phyloP scores from a whole-genome alignment of 2,113 vertebrate species.

The Gorsachius goisagi region DNA sequence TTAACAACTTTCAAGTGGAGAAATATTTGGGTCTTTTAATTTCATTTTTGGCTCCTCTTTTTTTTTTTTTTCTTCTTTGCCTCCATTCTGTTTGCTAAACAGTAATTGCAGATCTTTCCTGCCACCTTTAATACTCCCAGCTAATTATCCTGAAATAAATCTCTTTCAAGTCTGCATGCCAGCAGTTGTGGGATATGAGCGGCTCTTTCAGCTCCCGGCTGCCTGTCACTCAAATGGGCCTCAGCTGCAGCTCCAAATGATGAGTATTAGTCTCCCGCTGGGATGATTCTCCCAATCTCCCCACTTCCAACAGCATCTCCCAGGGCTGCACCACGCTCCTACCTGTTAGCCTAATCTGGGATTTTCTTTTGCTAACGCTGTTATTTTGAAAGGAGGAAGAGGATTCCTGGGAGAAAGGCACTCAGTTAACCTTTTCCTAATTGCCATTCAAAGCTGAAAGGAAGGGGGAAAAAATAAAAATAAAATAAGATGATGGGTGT shows the following conservation, averaged over 20 bases:
- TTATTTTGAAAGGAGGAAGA: slow-evolving; percentile 86
- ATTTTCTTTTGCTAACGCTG: slow-evolving; percentile 88
- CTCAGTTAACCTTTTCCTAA: slow-evolving; percentile 81
- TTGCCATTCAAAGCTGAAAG: slow-evolving; percentile 78
- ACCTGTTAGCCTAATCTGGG: slow-evolving; percentile 90
- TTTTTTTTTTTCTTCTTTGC: background rate
- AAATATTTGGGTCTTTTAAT: slow-evolving; percentile 66
- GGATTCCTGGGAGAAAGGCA: slow-evolving; percentile 83
- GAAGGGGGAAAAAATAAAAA: background rate
- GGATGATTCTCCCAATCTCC: slow-evolving; percentile 85
- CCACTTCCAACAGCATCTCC: slow-evolving; percentile 85
- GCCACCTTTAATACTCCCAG: slow-evolving; percentile 86
- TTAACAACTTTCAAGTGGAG: slow-evolving; percentile 68
- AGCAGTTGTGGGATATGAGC: slow-evolving; percentile 84
- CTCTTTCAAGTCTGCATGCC: slow-evolving; percentile 87
- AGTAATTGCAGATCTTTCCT: slow-evolving; percentile 83
- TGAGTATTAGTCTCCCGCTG: slow-evolving; percentile 95
- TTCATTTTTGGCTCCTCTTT: slow-evolving; percentile 46
- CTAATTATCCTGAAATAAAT: slow-evolving; percentile 90
- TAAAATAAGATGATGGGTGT: slow-evolving; percentile 29
- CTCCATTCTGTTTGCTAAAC: slow-evolving; percentile 83
- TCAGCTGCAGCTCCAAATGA: slow-evolving; percentile 93
- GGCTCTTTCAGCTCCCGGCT: slow-evolving; percentile 80
- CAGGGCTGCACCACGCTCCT: slow-evolving; percentile 78
- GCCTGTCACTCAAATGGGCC: slow-evolving; percentile 94